Percentiles rank a stretch among this genome's conserved stretches.
These are phyloP conservation scores for Drosophila testacea DNA, from an alignment of 2,888 invertebrate species.

Conservation along the genomic window DNA sequence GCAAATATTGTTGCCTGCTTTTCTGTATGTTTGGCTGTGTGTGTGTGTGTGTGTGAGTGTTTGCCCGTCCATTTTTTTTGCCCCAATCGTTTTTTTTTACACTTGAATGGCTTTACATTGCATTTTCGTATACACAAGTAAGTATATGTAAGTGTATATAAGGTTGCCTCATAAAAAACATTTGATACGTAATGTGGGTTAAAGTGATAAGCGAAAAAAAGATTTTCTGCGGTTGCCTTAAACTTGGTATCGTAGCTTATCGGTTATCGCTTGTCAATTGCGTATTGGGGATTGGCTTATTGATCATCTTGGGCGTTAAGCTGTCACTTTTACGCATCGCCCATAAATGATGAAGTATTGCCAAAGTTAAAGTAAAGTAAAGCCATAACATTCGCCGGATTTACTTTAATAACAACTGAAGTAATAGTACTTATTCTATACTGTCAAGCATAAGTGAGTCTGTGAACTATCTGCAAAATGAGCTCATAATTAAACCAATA, in stretches of 20 bases:
- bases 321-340: constrained; percentile 62
- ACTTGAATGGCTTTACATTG: constrained; percentile 61
- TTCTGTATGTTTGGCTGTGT: constrained; percentile 23
- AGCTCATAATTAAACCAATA: neutral
- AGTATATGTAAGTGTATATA: constrained; percentile 16
- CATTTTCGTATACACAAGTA: constrained; percentile 20
- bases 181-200: constrained; percentile 35
- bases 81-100: constrained; percentile 51
- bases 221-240: constrained; percentile 24
- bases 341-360: constrained; percentile 42
- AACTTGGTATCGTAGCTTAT: constrained; percentile 21
- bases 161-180: constrained; percentile 54
- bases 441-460: neutral
- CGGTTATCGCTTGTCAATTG: constrained; percentile 55
- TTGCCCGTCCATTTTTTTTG: neutral
- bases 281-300: constrained; percentile 64
- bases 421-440: constrained; percentile 2
- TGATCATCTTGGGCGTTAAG: constrained; percentile 68
- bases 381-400: constrained; percentile 48
- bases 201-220: constrained; percentile 35
- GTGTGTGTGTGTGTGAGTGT: constrained; percentile 13
- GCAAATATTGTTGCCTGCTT: constrained; percentile 54
- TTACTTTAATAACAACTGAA: constrained; percentile 49
- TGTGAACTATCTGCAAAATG: neutral
- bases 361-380: constrained; percentile 40